These are phyloP conservation scores for Seira ritae DNA, from an alignment of 2,888 invertebrate species.

Conservation along the genomic window DNA sequence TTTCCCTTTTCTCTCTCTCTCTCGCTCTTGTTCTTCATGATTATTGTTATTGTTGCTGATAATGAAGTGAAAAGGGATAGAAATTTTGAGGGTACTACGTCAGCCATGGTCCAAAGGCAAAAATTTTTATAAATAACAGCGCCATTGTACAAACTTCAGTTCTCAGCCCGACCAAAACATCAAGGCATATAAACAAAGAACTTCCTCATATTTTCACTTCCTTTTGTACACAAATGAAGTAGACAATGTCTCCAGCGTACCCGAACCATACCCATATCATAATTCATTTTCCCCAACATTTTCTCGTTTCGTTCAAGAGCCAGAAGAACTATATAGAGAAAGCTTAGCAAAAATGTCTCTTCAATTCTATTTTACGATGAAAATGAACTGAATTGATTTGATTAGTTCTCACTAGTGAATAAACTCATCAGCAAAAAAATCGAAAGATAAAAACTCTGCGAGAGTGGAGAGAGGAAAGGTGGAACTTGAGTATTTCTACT, in stretches of 20 bases:
- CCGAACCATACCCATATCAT: not conserved
- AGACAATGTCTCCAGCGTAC: not conserved
- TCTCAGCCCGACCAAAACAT: not conserved
- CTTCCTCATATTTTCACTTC: not conserved
- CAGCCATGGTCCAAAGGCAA: not conserved
- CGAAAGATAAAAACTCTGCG: no score
- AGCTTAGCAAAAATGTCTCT: not conserved
- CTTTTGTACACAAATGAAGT: not conserved
- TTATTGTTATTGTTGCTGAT: not conserved
- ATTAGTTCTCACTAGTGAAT: not conserved
- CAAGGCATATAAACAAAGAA: not conserved
- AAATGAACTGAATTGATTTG: not conserved
- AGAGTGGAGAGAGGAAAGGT: no score
- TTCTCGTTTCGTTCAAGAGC: not conserved
- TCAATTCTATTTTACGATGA: not conserved
- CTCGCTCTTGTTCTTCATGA: not conserved
- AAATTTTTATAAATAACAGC: no score
- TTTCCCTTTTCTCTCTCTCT: not conserved
- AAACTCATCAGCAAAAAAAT: no score
- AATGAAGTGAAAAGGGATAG: conserved; percentile 35
- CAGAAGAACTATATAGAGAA: not conserved
- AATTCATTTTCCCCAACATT: not conserved
- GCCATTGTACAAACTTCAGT: not conserved
- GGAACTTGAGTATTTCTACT: no score
- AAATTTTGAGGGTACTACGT: no score